These are phyloP conservation scores for Aleiodes alternator DNA, from an alignment of 2,888 invertebrate genomes.

Conservation along the genomic window DNA sequence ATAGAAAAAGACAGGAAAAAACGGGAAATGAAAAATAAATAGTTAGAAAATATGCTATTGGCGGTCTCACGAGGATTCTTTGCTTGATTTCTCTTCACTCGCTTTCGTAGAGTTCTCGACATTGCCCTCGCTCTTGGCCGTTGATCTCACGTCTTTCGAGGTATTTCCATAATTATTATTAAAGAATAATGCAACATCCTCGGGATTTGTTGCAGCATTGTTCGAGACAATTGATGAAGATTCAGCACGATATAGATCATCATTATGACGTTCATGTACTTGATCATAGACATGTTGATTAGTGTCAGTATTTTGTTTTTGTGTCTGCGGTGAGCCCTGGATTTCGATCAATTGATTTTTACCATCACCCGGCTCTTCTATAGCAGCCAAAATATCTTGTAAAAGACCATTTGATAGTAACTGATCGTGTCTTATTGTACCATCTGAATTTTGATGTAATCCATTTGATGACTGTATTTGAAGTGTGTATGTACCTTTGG, in stretches of 20 bases:
- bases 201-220: conserved; percentile 35
- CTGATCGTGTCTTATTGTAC: conserved; percentile 83
- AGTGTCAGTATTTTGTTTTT: conserved; percentile 58
- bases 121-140: conserved; percentile 54
- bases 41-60: conserved; percentile 28
- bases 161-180: conserved; percentile 64
- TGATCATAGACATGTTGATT: conserved; percentile 54
- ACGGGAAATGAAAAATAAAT: conserved; percentile 32
- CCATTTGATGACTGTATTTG: conserved; percentile 85
- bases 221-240: conserved; percentile 20
- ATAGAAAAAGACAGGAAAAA: not conserved
- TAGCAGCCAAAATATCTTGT: conserved; percentile 88
- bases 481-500: conserved; percentile 82
- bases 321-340: conserved; percentile 62
- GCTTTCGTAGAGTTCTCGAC: conserved; percentile 38
- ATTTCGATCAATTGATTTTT: conserved; percentile 60
- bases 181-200: conserved; percentile 68
- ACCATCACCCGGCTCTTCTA: conserved; percentile 81
- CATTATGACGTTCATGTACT: not conserved
- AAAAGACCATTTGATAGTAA: conserved; percentile 86
- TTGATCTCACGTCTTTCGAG: conserved; percentile 62
- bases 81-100: conserved; percentile 43
- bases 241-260: conserved; percentile 21
- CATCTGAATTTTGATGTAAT: conserved; percentile 75
- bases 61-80: conserved; percentile 49